A percentile compares a stretch with the other conserved stretches of the same genome.
These are phyloP conservation scores for Aphaenogaster ashmeadi DNA, from an alignment of 1,140 invertebrate species.

Conservation along the genomic window DNA sequence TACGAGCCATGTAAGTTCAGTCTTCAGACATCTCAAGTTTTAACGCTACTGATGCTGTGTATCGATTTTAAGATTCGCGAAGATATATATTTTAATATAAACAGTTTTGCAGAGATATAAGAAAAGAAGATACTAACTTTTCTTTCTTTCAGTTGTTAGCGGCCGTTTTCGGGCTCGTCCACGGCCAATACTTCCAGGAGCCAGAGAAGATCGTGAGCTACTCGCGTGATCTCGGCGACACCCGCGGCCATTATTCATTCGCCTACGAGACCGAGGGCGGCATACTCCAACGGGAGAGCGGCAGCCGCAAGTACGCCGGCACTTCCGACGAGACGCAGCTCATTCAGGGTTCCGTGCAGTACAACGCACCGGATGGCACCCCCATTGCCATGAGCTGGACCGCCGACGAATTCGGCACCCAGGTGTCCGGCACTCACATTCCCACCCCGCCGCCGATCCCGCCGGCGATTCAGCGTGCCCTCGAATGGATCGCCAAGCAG, in stretches of 20 bases:
- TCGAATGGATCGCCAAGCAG: constrained; percentile 89
- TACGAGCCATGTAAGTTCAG: neutral
- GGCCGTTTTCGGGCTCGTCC: constrained; percentile 60
- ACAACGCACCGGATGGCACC: constrained; percentile 88
- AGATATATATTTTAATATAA: neutral
- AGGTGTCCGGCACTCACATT: constrained; percentile 89
- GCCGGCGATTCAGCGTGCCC: constrained; percentile 91
- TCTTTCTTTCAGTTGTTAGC: constrained; percentile 70
- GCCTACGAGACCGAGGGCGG: constrained; percentile 87
- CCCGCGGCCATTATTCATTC: constrained; percentile 83
- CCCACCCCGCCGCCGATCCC: constrained; percentile 93
- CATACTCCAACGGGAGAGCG: constrained; percentile 85
- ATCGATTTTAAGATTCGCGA: neutral
- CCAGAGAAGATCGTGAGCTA: constrained; percentile 84
- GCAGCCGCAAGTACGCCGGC: constrained; percentile 85
- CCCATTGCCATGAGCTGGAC: constrained; percentile 86
- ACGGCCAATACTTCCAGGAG: constrained; percentile 82
- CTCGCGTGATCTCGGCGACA: constrained; percentile 82
- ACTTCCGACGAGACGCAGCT: constrained; percentile 85
- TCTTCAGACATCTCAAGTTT: neutral
- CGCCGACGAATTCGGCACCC: constrained; percentile 87
- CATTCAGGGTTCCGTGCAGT: constrained; percentile 88
- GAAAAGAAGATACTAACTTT: neutral
- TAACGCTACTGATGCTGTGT: neutral
- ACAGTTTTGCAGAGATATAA: neutral